Base-by-base conservation (phyloP, 2,888 invertebrate genomes). In the Parochlus steinenii region DNA sequence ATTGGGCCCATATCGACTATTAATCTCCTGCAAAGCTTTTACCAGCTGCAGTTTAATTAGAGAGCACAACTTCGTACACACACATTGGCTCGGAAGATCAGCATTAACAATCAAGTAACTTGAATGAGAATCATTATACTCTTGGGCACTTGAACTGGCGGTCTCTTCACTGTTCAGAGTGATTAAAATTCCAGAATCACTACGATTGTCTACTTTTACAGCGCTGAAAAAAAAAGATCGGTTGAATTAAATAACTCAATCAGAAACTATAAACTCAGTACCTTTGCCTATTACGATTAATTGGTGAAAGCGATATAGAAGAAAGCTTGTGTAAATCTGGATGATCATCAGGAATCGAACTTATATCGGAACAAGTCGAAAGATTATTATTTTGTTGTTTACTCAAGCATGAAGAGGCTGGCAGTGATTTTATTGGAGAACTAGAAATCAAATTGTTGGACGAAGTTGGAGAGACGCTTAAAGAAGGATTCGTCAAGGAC, bases 1-100 rank as follows among this genome's bases (percentile, higher is more conserved):
- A 26, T 24, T 36, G 12, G 36, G 36, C 10, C 36, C 29, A 10
- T 36, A 36, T 18, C 33, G 38, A 29, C 29, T 33, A 26, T 29
- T 33, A 20, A 38, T 30, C 31, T 82, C 80, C 0, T 76, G 72
- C 47, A 82, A 78, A 3, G 81, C 82, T 45, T 81, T 71, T 33
- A 78, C 69, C 44, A 87, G 65, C 46, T 85, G 81, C 25, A 73
- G 67, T 56, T 81, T 80, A 33, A 86, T 73, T 42, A 83, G 66
- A 2, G 78, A 73, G 52, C 82, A 77, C 8, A 86, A 65, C 47
- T 78, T 76, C 39, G 76, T 72, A 55, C 81, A 81, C 6, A 75
- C 72, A 48, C 71, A 44, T 34, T 52, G n/a, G n/a, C n/a, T n/a
- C n/a, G n/a, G n/a, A n/a, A n/a, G n/a, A n/a, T n/a, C n/a, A n/a